Percentiles rank a stretch among this genome's conserved stretches.
These are phyloP conservation scores for Dipus sagitta DNA, from an alignment of 2,797 vertebrate genomes.

Conservation along the genomic window DNA sequence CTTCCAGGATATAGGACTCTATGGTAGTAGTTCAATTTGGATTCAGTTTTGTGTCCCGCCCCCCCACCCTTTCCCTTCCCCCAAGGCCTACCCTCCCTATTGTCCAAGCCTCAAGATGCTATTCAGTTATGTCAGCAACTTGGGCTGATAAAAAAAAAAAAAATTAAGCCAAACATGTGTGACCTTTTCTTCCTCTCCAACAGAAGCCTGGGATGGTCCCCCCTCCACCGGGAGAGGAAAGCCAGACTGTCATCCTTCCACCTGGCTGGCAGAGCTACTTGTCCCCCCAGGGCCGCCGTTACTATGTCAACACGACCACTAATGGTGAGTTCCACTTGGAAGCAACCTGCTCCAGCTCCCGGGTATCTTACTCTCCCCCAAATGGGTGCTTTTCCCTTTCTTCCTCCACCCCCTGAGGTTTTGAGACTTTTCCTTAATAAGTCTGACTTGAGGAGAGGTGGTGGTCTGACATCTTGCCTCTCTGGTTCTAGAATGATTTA, in stretches of 20 bases:
- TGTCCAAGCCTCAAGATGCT: too few relatives aligned
- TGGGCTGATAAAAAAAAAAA: too few relatives aligned
- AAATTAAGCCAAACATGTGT: not conserved
- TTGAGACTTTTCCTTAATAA: not conserved
- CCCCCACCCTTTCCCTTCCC: too few relatives aligned
- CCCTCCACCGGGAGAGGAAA: constrained; percentile 93
- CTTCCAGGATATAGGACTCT: too few relatives aligned
- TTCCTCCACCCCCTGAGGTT: not conserved
- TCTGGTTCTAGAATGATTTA: not conserved
- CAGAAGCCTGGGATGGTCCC: constrained; percentile 94
- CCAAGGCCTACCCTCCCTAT: too few relatives aligned
- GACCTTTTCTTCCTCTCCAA: constrained; percentile 66
- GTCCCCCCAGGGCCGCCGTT: constrained; percentile 96
- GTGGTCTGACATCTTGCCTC: not conserved
- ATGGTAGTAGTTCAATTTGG: too few relatives aligned
- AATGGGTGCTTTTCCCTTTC: not conserved
- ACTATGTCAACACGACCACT: constrained; percentile 97
- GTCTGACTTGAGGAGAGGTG: not conserved
- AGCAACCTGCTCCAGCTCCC: accelerated
- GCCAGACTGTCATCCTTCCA: constrained; percentile 90
- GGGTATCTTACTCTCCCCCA: accelerated
- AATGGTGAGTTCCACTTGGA: constrained; percentile 91
- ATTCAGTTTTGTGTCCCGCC: too few relatives aligned
- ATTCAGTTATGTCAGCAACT: too few relatives aligned
- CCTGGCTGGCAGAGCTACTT: constrained; percentile 97